Evolutionary conservation across 2,888 invertebrate genomes (phyloP).

Genomic region (Eupithecia subfuscata): DNA sequence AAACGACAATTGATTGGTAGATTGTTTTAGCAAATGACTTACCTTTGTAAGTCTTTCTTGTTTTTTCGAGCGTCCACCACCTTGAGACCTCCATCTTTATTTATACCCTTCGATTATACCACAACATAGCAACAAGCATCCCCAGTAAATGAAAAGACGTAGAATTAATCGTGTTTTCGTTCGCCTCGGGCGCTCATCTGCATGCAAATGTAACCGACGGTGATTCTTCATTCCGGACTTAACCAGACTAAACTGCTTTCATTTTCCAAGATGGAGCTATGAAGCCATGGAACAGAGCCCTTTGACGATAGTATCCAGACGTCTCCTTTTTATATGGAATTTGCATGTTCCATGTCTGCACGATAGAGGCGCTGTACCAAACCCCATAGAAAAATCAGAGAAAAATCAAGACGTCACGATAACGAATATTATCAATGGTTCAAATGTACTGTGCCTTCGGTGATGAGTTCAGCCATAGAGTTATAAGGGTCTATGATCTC

Average conservation of each 20-base stretch:
- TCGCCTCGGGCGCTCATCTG: neutral
- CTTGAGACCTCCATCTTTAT: neutral
- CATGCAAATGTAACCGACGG: neutral
- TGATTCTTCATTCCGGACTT: constrained; percentile 2
- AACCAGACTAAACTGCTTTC: neutral
- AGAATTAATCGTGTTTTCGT: neutral
- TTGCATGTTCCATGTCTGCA: too few species aligned
- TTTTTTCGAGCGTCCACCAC: too few species aligned
- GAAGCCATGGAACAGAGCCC: neutral
- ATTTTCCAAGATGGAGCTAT: constrained; percentile 1
- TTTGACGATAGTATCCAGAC: neutral
- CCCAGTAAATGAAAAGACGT: neutral
- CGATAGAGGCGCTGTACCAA: too few species aligned
- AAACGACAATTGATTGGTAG: too few species aligned
- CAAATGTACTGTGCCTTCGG: neutral
- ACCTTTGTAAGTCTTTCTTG: too few species aligned
- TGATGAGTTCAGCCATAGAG: neutral
- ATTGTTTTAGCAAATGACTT: too few species aligned
- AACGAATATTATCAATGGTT: too few species aligned
- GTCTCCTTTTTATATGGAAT: too few species aligned
- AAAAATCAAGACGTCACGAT: too few species aligned
- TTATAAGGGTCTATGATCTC: too few species aligned
- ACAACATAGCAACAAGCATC: neutral
- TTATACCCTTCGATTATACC: neutral
- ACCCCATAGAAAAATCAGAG: too few species aligned